Base-by-base conservation (phyloP, 2,888 invertebrate genomes). In the Lymantria monacha region DNA sequence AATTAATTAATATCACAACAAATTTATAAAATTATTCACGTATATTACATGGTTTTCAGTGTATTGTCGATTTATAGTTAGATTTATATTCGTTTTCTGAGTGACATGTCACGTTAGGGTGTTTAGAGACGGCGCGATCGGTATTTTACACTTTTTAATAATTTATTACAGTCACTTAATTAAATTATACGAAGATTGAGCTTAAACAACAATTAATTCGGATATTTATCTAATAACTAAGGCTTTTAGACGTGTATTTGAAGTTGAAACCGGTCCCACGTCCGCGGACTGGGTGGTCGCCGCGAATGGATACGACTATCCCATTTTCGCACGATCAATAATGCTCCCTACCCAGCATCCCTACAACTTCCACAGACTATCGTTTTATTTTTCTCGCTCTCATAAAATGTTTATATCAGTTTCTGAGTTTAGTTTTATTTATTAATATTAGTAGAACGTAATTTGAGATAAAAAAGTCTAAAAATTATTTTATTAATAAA, bases 301-400 rank as follows among this genome's bases (percentile, higher is more conserved):
- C 87, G 87, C 89, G 88, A 89, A 82, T 87, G 87, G 77, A 79
- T 82, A 83, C 84, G 83, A 83, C 89, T 85, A 87, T 88, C 87
- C 91, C 87, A 85, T 85, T 89, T 86, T 84, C 84, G 78, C 87
- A 73, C 88, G 92, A 92, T 92, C 92, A 91, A 92, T 92, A 92
- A 90, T 88, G 91, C 91, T 91, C 89, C 89, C 87, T 85, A 80
- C 85, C 87, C 91, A 92, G 91, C 92, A 87, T 92, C 92, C 88
- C 88, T 86, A 82, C 81, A 73, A 77, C 84, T 80, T 76, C 76
- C 80, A 85, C 81, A 79, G 79, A 79, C 72, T 70, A 73, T 57
- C 64, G 60, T 59, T 61, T 44, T 59, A 55, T 63, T 64, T 62
- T 61, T 57, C 42, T 48, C 49, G 48, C 49, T 55, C 54, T 52